Base-by-base conservation (phyloP, 2,113 vertebrate species). In the Cavia porcellus region DNA sequence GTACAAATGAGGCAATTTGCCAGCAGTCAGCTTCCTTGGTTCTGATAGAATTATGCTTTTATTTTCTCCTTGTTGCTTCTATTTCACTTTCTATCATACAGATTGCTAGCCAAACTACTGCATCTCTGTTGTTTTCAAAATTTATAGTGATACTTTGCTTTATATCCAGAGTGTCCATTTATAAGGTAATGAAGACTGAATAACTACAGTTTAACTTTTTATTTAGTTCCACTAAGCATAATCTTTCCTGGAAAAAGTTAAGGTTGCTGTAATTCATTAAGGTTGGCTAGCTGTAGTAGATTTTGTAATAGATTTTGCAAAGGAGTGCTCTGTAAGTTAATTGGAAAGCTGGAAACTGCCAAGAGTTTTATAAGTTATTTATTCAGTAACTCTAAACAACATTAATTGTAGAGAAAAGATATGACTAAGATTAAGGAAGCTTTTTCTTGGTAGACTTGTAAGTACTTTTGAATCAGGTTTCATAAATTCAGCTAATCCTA, bases 291-390 rank as follows among this genome's bases (percentile, higher is more conserved):
- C 81, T 95, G 17, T 88, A 50, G 87, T 93, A 96, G 82, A 72
- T 96, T 97, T 94, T 97, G 50, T 96, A 96, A 97, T 96, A 96
- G 92, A 96, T 96, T 82, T 96, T 97, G 77, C n/a, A 45, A 97
- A 97, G 77, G 88, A 96, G 72, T 96, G n/a, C 88, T 97, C 85
- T 96, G 75, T 94, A 94, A 98, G 94, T 96, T 97, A 97, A 97
- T 97, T 98, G 96, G 94, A 97, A 98, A 97, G 92, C 95, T 92
- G 90, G 90, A 96, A 97, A 92, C 92, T 97, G 97, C 94, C 88
- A 96, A 20, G 95, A 96, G 85, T 97, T 85, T 97, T 97, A 94
- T 84, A 97, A 98, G 90, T 97, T 98, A 97, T 75, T 97, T 97
- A 88, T 96, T 98, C 82, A 95, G 90, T 32, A 89, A 82, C 91